Base-by-base conservation (phyloP, 2,113 vertebrate genomes). In the Indri indri region DNA sequence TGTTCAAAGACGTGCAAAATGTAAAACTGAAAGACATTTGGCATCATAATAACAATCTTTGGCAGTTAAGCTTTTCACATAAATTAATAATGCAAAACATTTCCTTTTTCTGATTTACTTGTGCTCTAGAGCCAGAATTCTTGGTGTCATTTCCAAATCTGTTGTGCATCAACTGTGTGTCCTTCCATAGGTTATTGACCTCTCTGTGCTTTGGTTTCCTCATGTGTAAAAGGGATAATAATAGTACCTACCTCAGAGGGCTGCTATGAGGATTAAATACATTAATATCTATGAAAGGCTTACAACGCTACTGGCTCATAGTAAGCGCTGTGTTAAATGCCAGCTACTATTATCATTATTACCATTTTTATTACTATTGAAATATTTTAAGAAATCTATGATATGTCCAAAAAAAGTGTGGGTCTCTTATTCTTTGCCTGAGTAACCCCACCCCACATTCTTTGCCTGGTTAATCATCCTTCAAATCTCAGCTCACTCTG, bases 21-120 rank as follows among this genome's bases (percentile, higher is more conserved):
- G 22, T 10, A 59, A 86, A 96, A 74, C 9, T 54, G 8, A 86
- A 92, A 94, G 52, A 88, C 18, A 85, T 34, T 89, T 95, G 79
- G 63, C 11, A 85, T 45, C 47, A 71, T 32, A 22, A 61, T 80
- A 45, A 45, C 14, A 76, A 76, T 70, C 9, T 92, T 73, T 59
- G 45, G 5, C 34, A 71, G n/a, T 74, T 22, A 34, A 68, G 10
- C 32, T 61, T 92, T 84, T 59, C 47, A 66, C 61, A 87, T 13
- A 40, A 45, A 89, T 61, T 52, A 84, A 87, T 23, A 65, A 83
- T 40, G 71, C 16, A 87, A 10, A 30, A 47, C 16, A 88, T 52
- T 86, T 82, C 30, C 34, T 42, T 81, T 89, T 93, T 59, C 50
- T 91, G 54, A 61, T 92, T 59, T 95, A 97, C 95, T 97, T 95